Evolutionary conservation across 1,140 invertebrate genomes (phyloP).

Genomic region (Mycetomoellerius zeteki): DNA sequence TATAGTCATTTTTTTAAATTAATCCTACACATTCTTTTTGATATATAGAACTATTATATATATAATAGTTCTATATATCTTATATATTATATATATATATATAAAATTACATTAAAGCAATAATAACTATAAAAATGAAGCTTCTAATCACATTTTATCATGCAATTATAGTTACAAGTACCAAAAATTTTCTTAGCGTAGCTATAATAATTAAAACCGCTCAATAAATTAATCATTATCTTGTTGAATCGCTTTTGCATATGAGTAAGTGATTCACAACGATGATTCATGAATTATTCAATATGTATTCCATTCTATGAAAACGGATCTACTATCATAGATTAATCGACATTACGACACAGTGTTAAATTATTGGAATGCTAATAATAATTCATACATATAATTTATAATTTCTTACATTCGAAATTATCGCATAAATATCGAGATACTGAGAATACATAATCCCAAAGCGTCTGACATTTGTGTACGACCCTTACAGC

Average conservation of each 20-base stretch:
- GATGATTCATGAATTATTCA: not conserved
- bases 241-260: not conserved
- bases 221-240: not conserved
- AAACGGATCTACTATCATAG: not conserved
- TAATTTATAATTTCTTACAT: not conserved
- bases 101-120: no score
- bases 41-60: no score
- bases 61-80: no score
- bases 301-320: not conserved
- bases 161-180: no score
- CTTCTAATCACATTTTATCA: no score
- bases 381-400: not conserved
- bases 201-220: conserved; percentile 28
- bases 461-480: conserved; percentile 8
- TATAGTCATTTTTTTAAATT: no score
- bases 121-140: no score
- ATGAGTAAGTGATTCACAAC: not conserved
- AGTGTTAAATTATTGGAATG: not conserved
- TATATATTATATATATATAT: no score
- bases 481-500: not conserved
- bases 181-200: no score
- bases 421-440: not conserved
- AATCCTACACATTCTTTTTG: no score
- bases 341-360: not conserved
- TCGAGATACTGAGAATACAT: not conserved